A percentile compares a stretch with the other conserved stretches of the same genome.
phyloP scores from a whole-genome alignment of 2,888 invertebrate genomes.

The Amblyjoppa proteus region DNA sequence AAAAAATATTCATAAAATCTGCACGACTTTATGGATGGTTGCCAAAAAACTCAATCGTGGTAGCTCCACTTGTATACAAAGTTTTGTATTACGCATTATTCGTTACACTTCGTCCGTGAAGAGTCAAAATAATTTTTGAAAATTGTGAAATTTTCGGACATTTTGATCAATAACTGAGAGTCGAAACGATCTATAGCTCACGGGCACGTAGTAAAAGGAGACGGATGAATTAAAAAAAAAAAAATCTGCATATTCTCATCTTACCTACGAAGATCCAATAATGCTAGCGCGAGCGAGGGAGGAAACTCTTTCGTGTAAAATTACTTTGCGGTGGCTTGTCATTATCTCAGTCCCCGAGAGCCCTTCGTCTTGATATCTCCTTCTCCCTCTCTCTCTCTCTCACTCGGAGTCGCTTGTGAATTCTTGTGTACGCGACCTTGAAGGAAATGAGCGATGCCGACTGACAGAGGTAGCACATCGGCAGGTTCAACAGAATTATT shows the following conservation, averaged over 20 bases:
- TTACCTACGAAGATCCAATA: slow-evolving; percentile 70
- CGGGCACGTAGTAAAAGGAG: slow-evolving; percentile 41
- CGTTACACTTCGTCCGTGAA: not conserved
- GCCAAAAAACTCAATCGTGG: not conserved
- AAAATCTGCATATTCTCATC: slow-evolving; percentile 68
- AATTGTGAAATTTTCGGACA: not conserved
- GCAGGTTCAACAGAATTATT: slow-evolving; percentile 50
- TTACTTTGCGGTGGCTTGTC: slow-evolving; percentile 74
- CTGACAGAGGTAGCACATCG: slow-evolving; percentile 55
- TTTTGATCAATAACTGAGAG: slow-evolving; percentile 35
- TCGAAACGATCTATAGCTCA: slow-evolving; percentile 55
- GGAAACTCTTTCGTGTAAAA: slow-evolving; percentile 72
- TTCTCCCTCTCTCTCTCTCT: slow-evolving; percentile 45
- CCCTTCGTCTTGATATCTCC: slow-evolving; percentile 71
- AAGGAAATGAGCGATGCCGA: slow-evolving; percentile 68
- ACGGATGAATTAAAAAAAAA: slow-evolving; percentile 46
- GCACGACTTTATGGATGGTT: not conserved
- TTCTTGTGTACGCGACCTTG: slow-evolving; percentile 65
- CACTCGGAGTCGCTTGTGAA: slow-evolving; percentile 32
- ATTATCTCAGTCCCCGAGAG: slow-evolving; percentile 69
- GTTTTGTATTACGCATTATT: not conserved
- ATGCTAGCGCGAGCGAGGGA: slow-evolving; percentile 63
- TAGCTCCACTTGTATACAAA: not conserved
- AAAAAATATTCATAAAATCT: not conserved
- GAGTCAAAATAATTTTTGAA: not conserved